Evolutionary conservation across 2,113 vertebrate genomes (phyloP), one percentile per base, ranked within the genome.

Genomic region (Ptilonorhynchus violaceus): DNA sequence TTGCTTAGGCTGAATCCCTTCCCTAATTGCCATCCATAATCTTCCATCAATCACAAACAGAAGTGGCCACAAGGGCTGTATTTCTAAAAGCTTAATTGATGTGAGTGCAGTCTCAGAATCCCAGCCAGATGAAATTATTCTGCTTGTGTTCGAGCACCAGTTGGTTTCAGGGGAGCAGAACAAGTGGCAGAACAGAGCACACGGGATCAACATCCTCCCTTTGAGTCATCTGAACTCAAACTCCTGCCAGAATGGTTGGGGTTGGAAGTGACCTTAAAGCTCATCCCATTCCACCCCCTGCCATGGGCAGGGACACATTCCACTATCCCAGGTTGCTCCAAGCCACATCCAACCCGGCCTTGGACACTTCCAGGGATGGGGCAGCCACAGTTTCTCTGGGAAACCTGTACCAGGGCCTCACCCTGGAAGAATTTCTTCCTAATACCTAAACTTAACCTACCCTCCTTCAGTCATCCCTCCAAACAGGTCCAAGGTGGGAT

Each of bases 181-280:
- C 0, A 0, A 75, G 77, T 0, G 20, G 41, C 41, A 60, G 63
- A 25, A 7, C 25, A 20, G 24, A 64, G 46, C 46, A 41, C 15
- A 2, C 1, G 15, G 4, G 16, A 76, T 14, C 4, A 68, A 13
- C 22, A 41, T 28, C 19, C 14, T 72, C 30, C 14, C 50, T 58
- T 19, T 28, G 47, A 41, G 35, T 18, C n/a, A 13, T 41, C 76
- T 22, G n/a, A 73, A 11, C 46, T 78, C 42, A 28, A 30, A 46
- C 47, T 16, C 30, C 75, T 63, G 66, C 13, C 75, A 63, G 35
- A 13, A 41, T 3, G 17, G 35, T 30, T 64, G 56, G 42, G 20
- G n/a, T 25, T 31, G 58, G 49, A 55, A 41, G 19, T 20, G 24
- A 55, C 11, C 20, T 30, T 22, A 49, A 41, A 79, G 3, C 9